Evolutionary conservation across 2,888 invertebrate genomes (phyloP).

Genomic region (Apotomis turbidana): DNA sequence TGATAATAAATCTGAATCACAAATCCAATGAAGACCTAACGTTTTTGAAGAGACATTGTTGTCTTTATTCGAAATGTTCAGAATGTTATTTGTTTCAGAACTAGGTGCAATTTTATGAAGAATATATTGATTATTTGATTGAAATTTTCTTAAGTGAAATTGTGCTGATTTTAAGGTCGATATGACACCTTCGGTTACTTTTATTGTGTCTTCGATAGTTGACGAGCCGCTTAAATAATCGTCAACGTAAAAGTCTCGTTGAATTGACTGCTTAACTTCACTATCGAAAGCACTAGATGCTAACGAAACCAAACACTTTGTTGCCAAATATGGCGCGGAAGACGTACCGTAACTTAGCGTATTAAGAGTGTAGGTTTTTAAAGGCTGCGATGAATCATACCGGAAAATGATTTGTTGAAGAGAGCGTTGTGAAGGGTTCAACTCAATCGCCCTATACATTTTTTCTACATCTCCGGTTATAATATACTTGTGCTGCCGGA

Average conservation of each 20-base stretch:
- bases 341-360: slow-evolving; percentile 19
- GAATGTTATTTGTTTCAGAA: no score
- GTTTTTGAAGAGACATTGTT: no score
- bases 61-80: no score
- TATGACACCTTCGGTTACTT: neutral
- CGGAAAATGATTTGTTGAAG: no score
- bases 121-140: no score
- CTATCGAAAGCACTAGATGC: neutral
- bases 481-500: slow-evolving; percentile 34
- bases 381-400: neutral
- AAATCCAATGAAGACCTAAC: neutral
- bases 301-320: slow-evolving; percentile 7
- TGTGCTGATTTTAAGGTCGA: no score
- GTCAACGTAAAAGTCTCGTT: slow-evolving; percentile 25
- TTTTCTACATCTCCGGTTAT: slow-evolving; percentile 41
- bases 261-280: neutral
- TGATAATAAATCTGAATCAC: neutral
- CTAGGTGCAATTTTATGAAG: no score
- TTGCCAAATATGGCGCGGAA: slow-evolving; percentile 12
- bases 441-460: slow-evolving; percentile 21
- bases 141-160: no score
- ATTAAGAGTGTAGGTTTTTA: slow-evolving; percentile 18
- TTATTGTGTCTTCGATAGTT: neutral
- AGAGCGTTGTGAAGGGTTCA: no score
- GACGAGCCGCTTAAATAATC: slow-evolving; percentile 3